Percentiles rank a stretch among this genome's conserved stretches.
Conservation (phyloP, 64 coral and sea anemone genomes). For the Pachyseris speciosa region DNA sequence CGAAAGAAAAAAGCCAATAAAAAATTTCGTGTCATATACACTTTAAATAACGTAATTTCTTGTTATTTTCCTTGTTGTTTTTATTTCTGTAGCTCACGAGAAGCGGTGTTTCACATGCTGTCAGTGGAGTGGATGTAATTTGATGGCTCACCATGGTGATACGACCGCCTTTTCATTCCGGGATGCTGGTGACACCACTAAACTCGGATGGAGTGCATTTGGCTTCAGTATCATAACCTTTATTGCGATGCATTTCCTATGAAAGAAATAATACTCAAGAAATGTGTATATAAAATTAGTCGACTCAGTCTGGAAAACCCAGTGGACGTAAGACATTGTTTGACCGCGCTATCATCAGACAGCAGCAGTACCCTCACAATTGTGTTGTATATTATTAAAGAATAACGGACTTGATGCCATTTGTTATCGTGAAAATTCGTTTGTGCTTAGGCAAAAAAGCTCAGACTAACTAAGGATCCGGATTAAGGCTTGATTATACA, state of each 20-base stretch:
- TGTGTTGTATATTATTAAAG: no score
- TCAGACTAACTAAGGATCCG: no score
- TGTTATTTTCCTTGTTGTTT: background rate
- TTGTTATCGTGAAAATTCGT: no score
- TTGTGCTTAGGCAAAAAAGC: no score
- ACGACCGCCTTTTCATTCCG: slow-evolving; percentile 24
- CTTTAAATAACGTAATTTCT: background rate
- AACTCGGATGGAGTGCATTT: background rate
- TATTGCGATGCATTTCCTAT: slow-evolving; percentile 1
- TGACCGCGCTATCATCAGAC: background rate
- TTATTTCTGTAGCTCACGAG: slow-evolving; percentile 60
- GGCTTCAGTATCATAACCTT: background rate
- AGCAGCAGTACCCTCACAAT: background rate
- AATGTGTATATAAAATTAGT: slow-evolving; percentile 1
- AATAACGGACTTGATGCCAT: no score
- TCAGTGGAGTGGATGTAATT: slow-evolving; percentile 92
- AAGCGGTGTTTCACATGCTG: slow-evolving; percentile 93
- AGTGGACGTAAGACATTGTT: background rate
- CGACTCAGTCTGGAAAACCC: background rate
- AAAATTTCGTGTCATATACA: background rate
- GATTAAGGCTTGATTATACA: no score
- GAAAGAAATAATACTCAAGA: background rate
- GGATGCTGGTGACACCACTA: background rate
- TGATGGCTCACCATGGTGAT: slow-evolving; percentile 72
- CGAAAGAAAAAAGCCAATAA: no score